Evolutionary conservation across 2,113 vertebrate genomes (phyloP).

Genomic region (Dendrocopos noguchii): DNA sequence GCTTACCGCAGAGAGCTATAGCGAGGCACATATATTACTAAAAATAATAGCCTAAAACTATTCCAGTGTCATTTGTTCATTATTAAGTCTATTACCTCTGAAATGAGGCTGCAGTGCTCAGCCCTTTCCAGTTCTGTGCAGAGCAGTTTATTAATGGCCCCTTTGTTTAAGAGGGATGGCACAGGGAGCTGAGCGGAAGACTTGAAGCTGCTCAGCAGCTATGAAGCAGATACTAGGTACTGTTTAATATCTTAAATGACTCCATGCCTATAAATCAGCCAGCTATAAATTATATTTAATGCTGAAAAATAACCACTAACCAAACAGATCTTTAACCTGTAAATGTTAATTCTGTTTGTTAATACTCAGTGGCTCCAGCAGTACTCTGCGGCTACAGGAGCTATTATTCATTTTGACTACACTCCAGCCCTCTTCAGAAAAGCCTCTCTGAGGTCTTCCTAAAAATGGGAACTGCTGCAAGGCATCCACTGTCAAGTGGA

Average conservation of each 20-base stretch:
- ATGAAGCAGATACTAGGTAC: slow-evolving; percentile 21
- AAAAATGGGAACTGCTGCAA: not conserved
- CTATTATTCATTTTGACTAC: slow-evolving; percentile 39
- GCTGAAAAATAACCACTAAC: slow-evolving; percentile 52
- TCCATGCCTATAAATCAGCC: slow-evolving; percentile 29
- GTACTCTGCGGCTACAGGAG: not conserved
- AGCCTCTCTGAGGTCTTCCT: not conserved
- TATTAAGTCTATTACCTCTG: slow-evolving; percentile 62
- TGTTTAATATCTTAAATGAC: slow-evolving; percentile 53
- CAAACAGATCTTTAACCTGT: slow-evolving; percentile 64
- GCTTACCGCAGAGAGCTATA: not conserved
- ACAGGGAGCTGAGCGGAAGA: not conserved
- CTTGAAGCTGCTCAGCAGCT: slow-evolving; percentile 30
- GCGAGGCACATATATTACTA: slow-evolving; percentile 15
- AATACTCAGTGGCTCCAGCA: slow-evolving; percentile 29
- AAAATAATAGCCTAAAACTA: slow-evolving; percentile 61
- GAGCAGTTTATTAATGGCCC: slow-evolving; percentile 53
- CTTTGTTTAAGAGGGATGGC: slow-evolving; percentile 47
- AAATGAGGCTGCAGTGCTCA: slow-evolving; percentile 40
- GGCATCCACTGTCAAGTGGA: not conserved
- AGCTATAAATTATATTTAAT: slow-evolving; percentile 46
- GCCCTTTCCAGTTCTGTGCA: not conserved
- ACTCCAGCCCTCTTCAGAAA: not conserved
- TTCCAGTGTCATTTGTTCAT: slow-evolving; percentile 43
- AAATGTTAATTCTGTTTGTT: slow-evolving; percentile 67